Conservation (phyloP, 2,797 vertebrate species). For the Acridotheres tristis region DNA sequence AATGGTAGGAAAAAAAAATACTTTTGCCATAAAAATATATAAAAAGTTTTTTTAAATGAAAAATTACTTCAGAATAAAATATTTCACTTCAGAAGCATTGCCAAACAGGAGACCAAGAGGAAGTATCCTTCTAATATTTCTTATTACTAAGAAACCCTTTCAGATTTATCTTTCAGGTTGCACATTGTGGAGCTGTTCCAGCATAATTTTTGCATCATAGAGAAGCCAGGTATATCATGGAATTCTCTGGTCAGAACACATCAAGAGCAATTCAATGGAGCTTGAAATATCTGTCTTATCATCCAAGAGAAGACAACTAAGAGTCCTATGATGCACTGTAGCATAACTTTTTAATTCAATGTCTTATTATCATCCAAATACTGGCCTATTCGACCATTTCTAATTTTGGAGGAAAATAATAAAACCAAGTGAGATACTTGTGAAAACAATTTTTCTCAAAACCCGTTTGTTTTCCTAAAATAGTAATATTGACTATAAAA, state of each 20-base stretch:
- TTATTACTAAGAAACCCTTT: neutral
- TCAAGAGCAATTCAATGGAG: neutral
- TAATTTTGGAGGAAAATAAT: neutral
- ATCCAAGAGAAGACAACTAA: neutral
- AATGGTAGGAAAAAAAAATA: neutral
- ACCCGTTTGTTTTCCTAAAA: no score
- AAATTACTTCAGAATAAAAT: neutral
- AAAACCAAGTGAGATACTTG: neutral
- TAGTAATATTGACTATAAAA: neutral
- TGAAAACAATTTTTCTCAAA: neutral
- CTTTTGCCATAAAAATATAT: neutral
- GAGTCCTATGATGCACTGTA: neutral
- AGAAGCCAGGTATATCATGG: neutral
- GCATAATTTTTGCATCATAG: neutral
- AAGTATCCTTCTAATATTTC: neutral
- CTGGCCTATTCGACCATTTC: neutral
- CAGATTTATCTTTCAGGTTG: neutral
- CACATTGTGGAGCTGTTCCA: neutral
- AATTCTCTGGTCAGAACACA: neutral
- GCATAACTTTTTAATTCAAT: neutral
- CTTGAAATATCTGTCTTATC: neutral
- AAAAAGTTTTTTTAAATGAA: neutral
- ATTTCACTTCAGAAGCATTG: neutral
- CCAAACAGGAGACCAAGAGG: neutral
- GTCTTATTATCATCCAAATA: neutral